Evolutionary conservation across 2,888 invertebrate genomes (phyloP), one percentile per base, ranked within the genome.

Genomic region (Metalampra italica): DNA sequence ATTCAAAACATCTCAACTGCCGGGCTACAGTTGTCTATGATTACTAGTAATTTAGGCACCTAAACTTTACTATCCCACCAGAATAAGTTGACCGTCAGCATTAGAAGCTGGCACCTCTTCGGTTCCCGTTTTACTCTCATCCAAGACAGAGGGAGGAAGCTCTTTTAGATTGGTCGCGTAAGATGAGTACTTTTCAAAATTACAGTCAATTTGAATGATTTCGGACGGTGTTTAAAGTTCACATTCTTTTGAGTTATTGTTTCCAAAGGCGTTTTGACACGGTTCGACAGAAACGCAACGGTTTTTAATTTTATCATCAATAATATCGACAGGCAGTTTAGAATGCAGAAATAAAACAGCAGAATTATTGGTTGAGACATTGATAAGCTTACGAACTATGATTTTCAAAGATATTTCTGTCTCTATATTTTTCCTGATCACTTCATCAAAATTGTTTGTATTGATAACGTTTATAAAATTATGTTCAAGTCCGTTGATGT

Each of bases 151-250:
- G n/a, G 36, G n/a, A 3, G n/a, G n/a, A 2, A 36, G n/a, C 1
- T 36, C 36, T 2, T 5, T 7, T 3, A 36, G 9, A 7, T 36
- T 36, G 36, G 36, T n/a, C 7, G n/a, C 3, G 36, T n/a, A 7
- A 14, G 29, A 29, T 37, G 37, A 36, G 9, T 34, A 37, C 38
- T 29, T 38, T 12, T 37, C 12, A 11, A 43, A 50, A 50, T 50
- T 50, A 50, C 36, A 32, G 34, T n/a, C 43, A 43, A 43, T 50
- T 47, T 43, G 29, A 47, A 46, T 46, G 29, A 30, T 34, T 46
- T 50, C 22, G 44, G 40, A 36, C 15, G 12, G 45, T 14, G 46
- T 46, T 40, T 47, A 47, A 50, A 50, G 50, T 44, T 50, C 46
- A 44, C 42, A 46, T 50, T 50, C 46, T 30, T 36, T 39, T 14